Evolutionary conservation across 2,888 invertebrate genomes (phyloP).

Genomic region (Syrista parreyssii): DNA sequence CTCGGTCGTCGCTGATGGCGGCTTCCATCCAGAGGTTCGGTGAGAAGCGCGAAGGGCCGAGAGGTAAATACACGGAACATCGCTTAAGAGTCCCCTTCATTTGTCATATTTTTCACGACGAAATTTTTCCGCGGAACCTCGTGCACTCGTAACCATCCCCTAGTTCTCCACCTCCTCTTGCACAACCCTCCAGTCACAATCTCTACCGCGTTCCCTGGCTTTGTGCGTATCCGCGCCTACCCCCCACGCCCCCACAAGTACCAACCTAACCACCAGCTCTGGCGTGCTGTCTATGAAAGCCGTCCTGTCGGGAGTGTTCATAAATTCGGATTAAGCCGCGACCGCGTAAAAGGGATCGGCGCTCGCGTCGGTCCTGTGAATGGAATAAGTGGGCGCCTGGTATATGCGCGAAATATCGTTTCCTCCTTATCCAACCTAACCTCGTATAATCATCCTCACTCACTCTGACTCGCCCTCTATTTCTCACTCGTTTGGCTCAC

Average conservation of each 20-base stretch:
- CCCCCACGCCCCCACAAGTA: neutral
- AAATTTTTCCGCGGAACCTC: neutral
- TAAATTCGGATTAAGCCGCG: constrained; percentile 24
- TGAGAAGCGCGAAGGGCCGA: neutral
- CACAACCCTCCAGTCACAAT: neutral
- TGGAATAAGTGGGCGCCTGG: constrained; percentile 18
- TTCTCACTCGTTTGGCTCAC: too few relatives aligned
- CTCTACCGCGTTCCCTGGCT: neutral
- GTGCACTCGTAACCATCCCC: neutral
- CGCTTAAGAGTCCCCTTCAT: constrained; percentile 6
- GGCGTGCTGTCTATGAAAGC: neutral
- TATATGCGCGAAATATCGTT: too few relatives aligned
- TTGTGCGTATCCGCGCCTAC: neutral
- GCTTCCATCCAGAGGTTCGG: too few relatives aligned
- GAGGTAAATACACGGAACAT: constrained; percentile 6
- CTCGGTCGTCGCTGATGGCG: neutral
- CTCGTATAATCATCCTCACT: too few relatives aligned
- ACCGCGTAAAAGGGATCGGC: constrained; percentile 18
- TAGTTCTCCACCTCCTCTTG: neutral
- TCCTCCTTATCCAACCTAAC: too few relatives aligned
- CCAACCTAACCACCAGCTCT: constrained; percentile 7
- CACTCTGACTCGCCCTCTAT: too few relatives aligned
- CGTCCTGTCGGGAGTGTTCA: constrained; percentile 13
- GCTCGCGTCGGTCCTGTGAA: constrained; percentile 13
- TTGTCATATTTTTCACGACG: neutral